Evolutionary conservation across 1,140 invertebrate genomes (phyloP).

Genomic region (Thaumetopoea pityocampa): DNA sequence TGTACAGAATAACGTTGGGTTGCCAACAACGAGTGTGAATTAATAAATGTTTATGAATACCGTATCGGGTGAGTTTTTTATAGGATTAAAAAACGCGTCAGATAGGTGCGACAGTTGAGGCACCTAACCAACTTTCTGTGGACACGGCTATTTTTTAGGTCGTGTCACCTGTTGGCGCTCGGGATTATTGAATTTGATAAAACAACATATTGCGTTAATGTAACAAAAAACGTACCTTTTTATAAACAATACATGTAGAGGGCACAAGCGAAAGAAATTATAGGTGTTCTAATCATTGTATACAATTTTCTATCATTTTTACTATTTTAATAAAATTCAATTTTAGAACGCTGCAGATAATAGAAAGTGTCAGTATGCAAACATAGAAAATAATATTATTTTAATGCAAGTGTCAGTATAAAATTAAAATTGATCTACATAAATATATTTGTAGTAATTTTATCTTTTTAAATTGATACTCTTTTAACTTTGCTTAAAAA

Average conservation of each 20-base stretch:
- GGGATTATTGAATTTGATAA: slow-evolving; percentile 53
- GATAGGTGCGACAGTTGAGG: slow-evolving; percentile 61
- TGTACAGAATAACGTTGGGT: no score
- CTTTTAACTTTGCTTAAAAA: no score
- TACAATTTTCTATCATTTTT: no score
- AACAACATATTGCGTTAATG: slow-evolving; percentile 35
- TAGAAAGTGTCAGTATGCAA: no score
- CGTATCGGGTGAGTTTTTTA: slow-evolving; percentile 30
- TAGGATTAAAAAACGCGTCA: slow-evolving; percentile 39
- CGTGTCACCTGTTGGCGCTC: slow-evolving; percentile 47
- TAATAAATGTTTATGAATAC: slow-evolving; percentile 38
- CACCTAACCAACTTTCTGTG: slow-evolving; percentile 38
- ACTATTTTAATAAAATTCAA: no score
- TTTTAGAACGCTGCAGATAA: no score
- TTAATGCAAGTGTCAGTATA: no score
- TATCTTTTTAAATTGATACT: no score
- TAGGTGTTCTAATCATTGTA: no score
- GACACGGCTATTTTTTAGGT: slow-evolving; percentile 46
- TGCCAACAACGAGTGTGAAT: slow-evolving; percentile 28
- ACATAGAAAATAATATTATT: no score
- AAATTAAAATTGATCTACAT: no score
- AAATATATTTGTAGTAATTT: no score
- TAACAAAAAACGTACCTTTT: slow-evolving; percentile 16
- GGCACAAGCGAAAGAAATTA: slow-evolving; percentile 2
- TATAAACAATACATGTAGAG: slow-evolving; percentile 9